phyloP scores from a whole-genome alignment of 2,888 invertebrate species.

The Apamea epomidion region DNA sequence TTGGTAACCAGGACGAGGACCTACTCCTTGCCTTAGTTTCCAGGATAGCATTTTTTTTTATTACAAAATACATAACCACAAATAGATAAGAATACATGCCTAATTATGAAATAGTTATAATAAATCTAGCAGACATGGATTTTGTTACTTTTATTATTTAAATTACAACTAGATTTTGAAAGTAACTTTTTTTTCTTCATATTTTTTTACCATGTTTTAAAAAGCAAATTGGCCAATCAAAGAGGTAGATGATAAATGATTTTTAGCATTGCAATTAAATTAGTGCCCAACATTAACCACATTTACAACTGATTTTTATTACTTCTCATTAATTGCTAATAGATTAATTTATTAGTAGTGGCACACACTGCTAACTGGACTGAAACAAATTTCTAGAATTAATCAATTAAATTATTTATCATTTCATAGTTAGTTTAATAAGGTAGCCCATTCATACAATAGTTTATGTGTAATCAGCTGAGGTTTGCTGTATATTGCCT shows the following conservation, averaged over 20 bases:
- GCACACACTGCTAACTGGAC: neutral
- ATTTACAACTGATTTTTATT: slow-evolving; percentile 3
- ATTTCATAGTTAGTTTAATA: neutral
- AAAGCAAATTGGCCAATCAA: neutral
- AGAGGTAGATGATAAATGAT: slow-evolving; percentile 8
- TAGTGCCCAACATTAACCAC: slow-evolving; percentile 18
- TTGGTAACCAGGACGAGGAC: neutral
- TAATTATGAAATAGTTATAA: neutral
- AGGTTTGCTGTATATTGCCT: neutral
- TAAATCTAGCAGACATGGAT: neutral
- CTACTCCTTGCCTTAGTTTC: neutral
- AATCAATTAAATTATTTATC: neutral
- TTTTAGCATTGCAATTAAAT: slow-evolving; percentile 13
- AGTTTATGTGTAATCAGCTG: neutral
- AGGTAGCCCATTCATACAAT: neutral
- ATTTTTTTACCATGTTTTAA: neutral
- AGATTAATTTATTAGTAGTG: neutral
- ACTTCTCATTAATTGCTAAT: slow-evolving; percentile 1
- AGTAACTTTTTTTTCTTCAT: neutral
- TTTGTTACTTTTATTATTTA: neutral
- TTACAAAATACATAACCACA: neutral
- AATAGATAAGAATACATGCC: slow-evolving; percentile 1
- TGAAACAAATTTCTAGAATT: neutral
- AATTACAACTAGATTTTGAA: neutral
- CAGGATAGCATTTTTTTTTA: neutral